These are phyloP conservation scores for Clytia hemisphaerica DNA, from an alignment of 30 jellyfish, hydroid and myxozoan genomes.

Conservation along the genomic window DNA sequence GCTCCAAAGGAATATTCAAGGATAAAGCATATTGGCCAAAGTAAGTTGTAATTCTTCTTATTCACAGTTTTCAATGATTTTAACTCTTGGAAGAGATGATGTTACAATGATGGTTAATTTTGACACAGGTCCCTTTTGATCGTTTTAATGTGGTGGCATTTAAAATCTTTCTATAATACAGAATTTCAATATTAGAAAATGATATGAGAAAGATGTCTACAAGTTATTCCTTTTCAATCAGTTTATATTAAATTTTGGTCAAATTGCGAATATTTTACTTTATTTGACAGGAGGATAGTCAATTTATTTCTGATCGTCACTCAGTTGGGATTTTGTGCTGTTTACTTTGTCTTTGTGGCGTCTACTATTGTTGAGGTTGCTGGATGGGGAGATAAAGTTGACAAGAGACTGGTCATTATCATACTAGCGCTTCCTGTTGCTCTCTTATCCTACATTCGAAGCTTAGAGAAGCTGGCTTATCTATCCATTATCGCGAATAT, in stretches of 20 bases:
- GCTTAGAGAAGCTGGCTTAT: constrained; percentile 85
- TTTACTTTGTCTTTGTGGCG: constrained; percentile 94
- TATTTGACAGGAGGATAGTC: constrained; percentile 52
- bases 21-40: constrained; percentile 41
- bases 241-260: too few species aligned
- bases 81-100: too few species aligned
- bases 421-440: constrained; percentile 66
- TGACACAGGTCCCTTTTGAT: too few species aligned
- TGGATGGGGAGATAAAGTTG: constrained; percentile 41
- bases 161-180: too few species aligned
- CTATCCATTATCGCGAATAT: constrained; percentile 80
- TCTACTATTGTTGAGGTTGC: constrained; percentile 75
- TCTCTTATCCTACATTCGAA: constrained; percentile 66
- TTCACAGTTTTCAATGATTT: too few species aligned
- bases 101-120: too few species aligned
- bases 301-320: constrained; percentile 73
- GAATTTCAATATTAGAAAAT: too few species aligned
- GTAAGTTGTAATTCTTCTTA: constrained; percentile 37
- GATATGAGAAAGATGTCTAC: too few species aligned
- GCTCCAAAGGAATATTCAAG: constrained; percentile 42
- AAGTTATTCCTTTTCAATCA: too few species aligned
- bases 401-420: constrained; percentile 60
- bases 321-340: constrained; percentile 93
- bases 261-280: too few species aligned
- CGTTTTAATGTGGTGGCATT: too few species aligned